These are phyloP conservation scores for Beris morrisii DNA, from an alignment of 2,888 invertebrate genomes.

Conservation along the genomic window DNA sequence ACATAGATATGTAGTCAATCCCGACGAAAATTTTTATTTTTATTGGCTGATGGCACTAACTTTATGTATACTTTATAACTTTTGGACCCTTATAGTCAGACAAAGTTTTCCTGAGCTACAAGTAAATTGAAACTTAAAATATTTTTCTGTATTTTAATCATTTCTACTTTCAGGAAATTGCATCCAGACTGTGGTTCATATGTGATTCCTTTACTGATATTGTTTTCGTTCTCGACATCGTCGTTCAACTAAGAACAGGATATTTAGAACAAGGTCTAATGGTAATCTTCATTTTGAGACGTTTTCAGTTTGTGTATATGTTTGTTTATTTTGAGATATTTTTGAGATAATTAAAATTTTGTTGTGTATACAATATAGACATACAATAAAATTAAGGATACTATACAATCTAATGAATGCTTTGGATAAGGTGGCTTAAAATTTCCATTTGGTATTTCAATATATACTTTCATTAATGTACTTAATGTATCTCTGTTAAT, in stretches of 20 bases:
- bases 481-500: too few relatives aligned
- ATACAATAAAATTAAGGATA: too few relatives aligned
- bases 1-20: slow-evolving; percentile 85
- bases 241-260: slow-evolving; percentile 90
- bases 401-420: too few relatives aligned
- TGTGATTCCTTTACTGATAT: slow-evolving; percentile 86
- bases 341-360: too few relatives aligned
- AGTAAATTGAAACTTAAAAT: slow-evolving; percentile 48
- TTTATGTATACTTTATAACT: slow-evolving; percentile 87
- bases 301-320: too few relatives aligned
- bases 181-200: slow-evolving; percentile 75
- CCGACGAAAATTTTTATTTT: slow-evolving; percentile 94
- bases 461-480: too few relatives aligned
- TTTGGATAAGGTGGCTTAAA: too few relatives aligned
- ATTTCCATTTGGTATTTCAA: too few relatives aligned
- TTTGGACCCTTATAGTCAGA: slow-evolving; percentile 93
- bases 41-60: slow-evolving; percentile 92
- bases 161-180: slow-evolving; percentile 61
- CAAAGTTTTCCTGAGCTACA: slow-evolving; percentile 93
- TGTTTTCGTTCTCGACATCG: slow-evolving; percentile 84
- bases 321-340: too few relatives aligned
- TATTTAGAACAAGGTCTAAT: slow-evolving; percentile 93
- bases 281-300: slow-evolving; percentile 45
- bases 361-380: too few relatives aligned
- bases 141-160: not conserved